Evolutionary conservation across 2,113 vertebrate species (phyloP).

Genomic region (Ceratotherium simum): DNA sequence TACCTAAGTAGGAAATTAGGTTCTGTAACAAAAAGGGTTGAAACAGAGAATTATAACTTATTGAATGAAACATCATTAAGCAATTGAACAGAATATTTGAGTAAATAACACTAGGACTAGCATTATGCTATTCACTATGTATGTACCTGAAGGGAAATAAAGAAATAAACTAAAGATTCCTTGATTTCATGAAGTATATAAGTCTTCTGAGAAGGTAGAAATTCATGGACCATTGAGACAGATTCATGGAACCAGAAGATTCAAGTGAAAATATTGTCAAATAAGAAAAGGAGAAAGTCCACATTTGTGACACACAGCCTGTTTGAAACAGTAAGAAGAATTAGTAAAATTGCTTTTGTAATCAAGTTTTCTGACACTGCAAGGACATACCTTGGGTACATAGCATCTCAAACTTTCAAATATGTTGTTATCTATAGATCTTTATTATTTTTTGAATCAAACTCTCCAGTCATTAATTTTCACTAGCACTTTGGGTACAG

Average conservation of each 20-base stretch:
- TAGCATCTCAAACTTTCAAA: not conserved
- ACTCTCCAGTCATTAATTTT: not conserved
- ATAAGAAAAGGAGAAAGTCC: not conserved
- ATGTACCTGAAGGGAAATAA: not conserved
- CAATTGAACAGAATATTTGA: not conserved
- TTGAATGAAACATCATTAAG: not conserved
- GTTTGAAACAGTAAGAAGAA: not conserved
- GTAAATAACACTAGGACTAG: not conserved
- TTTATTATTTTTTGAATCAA: not conserved
- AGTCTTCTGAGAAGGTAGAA: not conserved
- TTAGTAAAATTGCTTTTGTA: not conserved
- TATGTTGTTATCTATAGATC: not conserved
- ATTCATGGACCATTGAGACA: not conserved
- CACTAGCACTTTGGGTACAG: not conserved
- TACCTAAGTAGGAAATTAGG: not conserved
- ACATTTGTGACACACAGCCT: not conserved
- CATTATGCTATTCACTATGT: not conserved
- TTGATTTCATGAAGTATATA: not conserved
- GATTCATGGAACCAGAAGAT: not conserved
- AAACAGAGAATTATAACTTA: not conserved
- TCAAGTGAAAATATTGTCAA: not conserved
- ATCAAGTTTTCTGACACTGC: not conserved
- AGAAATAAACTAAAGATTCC: not conserved
- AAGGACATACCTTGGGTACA: not conserved
- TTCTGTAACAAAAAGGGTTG: not conserved